Base-by-base conservation (phyloP, 1,140 invertebrate species). In the Drosophila sucinea region DNA sequence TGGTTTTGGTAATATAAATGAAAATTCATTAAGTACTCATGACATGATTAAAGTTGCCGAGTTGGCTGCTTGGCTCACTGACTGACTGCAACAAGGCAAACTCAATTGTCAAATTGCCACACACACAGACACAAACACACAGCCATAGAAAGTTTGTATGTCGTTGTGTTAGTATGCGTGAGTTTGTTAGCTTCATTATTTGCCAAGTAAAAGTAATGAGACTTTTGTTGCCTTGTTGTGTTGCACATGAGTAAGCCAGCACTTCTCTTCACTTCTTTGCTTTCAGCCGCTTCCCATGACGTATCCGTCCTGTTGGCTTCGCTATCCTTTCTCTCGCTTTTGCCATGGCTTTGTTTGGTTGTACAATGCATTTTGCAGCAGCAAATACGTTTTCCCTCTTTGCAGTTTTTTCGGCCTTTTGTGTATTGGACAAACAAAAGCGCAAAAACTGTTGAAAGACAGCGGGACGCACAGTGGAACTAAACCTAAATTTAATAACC, bases 171-270 rank as follows among this genome's bases (percentile, higher is more conserved):
- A 30, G 47, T 69, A 32, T 67, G 29, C 72, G 51, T 60, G 56
- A 64, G 64, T 62, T 75, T 83, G 83, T 83, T 82, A 67, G 83
- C 83, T 87, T 86, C 79, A 86, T 86, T 86, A 86, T 86, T 86
- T 86, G 83, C 83, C 83, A 89, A 87, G 84, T 87, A 87, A 87
- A 87, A 87, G 83, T 87, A 87, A 87, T 87, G 83, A 87, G 83
- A 87, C 83, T 87, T 87, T 87, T 87, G 83, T 86, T 86, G 83
- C 79, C 79, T 87, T 87, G 83, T 87, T 87, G 84, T 75, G 83
- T 87, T 83, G 79, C 83, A 87, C 83, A 87, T 87, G 83, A 89
- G 76, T 87, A 84, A 83, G 76, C 79, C 27, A 56, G 25, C 44
- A 8, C 44, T 51, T 51, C 44, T 38, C 83, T 86, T 77, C 72